Percentiles rank a stretch among this genome's conserved stretches.
phyloP scores from a whole-genome alignment of 2,888 invertebrate genomes.

The Chalcosyrphus nemorum region DNA sequence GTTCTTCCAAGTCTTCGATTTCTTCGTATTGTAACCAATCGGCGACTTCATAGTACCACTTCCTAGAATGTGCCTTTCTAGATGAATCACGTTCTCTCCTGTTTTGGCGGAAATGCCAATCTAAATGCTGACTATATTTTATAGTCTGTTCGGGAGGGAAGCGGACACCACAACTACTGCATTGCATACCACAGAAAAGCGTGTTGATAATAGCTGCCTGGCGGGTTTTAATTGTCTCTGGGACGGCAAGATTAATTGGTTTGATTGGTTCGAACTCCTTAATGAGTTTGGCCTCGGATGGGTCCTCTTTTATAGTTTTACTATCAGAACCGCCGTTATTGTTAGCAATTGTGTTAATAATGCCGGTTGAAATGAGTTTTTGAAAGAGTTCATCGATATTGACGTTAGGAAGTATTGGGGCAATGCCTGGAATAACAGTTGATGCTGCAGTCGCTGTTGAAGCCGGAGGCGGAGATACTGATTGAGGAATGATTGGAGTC shows the following conservation, averaged over 20 bases:
- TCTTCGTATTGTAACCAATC: constrained; percentile 98
- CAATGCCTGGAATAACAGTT: constrained; percentile 78
- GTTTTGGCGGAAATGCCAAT: constrained; percentile 99
- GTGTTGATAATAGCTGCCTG: constrained; percentile 87
- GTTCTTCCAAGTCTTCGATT: constrained; percentile 94
- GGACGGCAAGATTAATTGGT: constrained; percentile 86
- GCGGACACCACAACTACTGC: constrained; percentile 96
- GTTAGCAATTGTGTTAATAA: constrained; percentile 83
- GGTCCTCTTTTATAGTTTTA: constrained; percentile 33
- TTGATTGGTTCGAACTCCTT: constrained; percentile 83
- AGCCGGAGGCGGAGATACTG: constrained; percentile 85
- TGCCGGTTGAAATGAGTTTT: constrained; percentile 93
- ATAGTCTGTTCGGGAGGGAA: constrained; percentile 95
- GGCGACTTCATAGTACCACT: constrained; percentile 94
- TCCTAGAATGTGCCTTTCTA: constrained; percentile 90
- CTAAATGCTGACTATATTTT: constrained; percentile 96
- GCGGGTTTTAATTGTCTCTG: constrained; percentile 89
- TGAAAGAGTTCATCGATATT: constrained; percentile 93
- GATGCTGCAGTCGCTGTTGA: constrained; percentile 82
- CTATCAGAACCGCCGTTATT: constrained; percentile 44
- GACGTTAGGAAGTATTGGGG: constrained; percentile 77
- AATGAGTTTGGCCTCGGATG: constrained; percentile 78
- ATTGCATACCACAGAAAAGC: constrained; percentile 96
- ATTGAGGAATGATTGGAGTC: constrained; percentile 78
- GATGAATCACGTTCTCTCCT: constrained; percentile 92